Base-by-base conservation (phyloP, 2,797 vertebrate species). In the Poecile montanus region DNA sequence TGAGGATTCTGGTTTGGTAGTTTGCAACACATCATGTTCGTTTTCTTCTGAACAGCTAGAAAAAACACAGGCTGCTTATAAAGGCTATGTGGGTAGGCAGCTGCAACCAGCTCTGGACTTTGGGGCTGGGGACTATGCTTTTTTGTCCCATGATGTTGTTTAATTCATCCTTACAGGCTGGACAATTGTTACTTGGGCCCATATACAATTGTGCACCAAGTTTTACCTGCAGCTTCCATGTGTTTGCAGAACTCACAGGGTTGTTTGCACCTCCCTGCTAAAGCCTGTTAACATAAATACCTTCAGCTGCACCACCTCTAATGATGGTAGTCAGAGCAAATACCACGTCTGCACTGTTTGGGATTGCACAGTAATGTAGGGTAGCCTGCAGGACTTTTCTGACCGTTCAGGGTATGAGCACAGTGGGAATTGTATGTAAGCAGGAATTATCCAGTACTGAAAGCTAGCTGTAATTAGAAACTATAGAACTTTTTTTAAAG, bases 81-180 rank as follows among this genome's bases (percentile, higher is more conserved):
- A 20, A 61, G 3, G 1, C 10, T 38, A 6, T 65, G 38, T 2
- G 7, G 20, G 23, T 4, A n/a, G 17, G 11, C 1, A 29, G 5
- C 29, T 40, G 38, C 38, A 51, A 23, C 32, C 22, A 57, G 27
- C 25, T 47, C 17, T 14, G 19, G 50, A 30, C 58, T 68, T 70
- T 12, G 40, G 2, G 5, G 7, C 23, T 51, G 6, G 7, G 21
- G 3, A 3, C 7, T 48, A 30, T 23, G 30, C 25, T 58, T 58
- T 4, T 27, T 34, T 63, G 13, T 60, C n/a, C 10, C 10, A 30
- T 45, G 5, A 26, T 5, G 6, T n/a, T 42, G n/a, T 65, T 77
- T 17, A 12, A 11, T 44, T 40, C 29, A 79, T 53, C 32, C 25
- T 67, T 57, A 15, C 16, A 32, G 11, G 20, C 2, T 58, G 10